Evolutionary conservation across 2,888 invertebrate genomes (phyloP), one percentile per base, ranked within the genome.

Genomic region (Camponotus fellah): DNA sequence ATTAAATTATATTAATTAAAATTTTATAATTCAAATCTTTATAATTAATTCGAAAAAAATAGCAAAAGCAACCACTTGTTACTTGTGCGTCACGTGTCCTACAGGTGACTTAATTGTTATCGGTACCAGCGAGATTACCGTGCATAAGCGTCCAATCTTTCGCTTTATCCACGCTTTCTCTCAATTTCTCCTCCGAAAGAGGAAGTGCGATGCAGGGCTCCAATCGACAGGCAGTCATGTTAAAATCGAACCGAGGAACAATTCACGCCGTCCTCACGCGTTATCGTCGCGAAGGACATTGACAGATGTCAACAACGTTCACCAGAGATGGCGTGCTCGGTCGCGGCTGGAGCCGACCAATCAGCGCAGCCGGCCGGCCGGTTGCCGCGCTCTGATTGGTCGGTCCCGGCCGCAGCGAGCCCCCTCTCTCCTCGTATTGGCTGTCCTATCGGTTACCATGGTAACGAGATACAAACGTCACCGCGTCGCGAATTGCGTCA

Each of bases 131-230:
- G 10, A 37, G 26, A 49, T 87, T 85, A 91, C 95, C 96, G 92
- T 96, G 95, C 94, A 95, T 95, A 9, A 96, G 91, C 5, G 95
- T 95, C 95, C 95, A 96, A 91, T 96, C 96, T 88, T 95, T 96
- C 12, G 96, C 95, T 87, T 95, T 95, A 32, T 95, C 94, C 12
- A 95, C 91, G 68, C 95, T 85, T 76, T 95, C 95, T 43, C 94
- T 90, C 17, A 96, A 91, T n/a, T 96, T 95, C 82, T 96, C 96
- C 26, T 96, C 95, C 0, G 96, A 95, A 82, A 98, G 93, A 1
- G 97, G 97, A 86, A 98, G 90, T 5, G 96, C 95, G 83, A 98
- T 93, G 92, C 96, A 96, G n/a, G 96, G 95, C 32, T 96, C 95
- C 82, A 97, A 94, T 14, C 95, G 94, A 37, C 87, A 69, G 6